These are phyloP conservation scores for Horisme vitalbata DNA, from an alignment of 2,888 invertebrate genomes.

Conservation along the genomic window DNA sequence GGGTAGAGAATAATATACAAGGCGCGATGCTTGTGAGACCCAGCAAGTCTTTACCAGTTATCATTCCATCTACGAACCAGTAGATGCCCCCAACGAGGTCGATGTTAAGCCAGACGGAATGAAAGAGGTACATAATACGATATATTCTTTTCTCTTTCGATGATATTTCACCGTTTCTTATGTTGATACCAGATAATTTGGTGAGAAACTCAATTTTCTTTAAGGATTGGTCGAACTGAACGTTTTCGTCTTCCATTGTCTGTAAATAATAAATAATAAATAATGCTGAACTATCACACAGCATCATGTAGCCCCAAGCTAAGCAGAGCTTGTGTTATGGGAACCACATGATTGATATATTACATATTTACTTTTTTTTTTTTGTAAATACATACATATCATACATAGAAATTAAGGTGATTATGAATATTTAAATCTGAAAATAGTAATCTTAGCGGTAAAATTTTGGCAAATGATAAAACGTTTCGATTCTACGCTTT, in stretches of 20 bases:
- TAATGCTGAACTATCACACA: too few relatives aligned
- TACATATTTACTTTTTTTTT: too few relatives aligned
- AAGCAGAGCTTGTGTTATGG: too few relatives aligned
- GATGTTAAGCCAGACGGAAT: slow-evolving; percentile 45
- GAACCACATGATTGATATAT: too few relatives aligned
- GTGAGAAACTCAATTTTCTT: slow-evolving; percentile 41
- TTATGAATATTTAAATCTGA: too few relatives aligned
- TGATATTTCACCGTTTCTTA: slow-evolving; percentile 36
- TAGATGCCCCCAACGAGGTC: slow-evolving; percentile 44
- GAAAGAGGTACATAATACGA: slow-evolving; percentile 42
- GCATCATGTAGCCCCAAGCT: too few relatives aligned
- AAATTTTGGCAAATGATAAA: too few relatives aligned
- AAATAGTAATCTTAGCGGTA: too few relatives aligned
- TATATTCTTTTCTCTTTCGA: slow-evolving; percentile 21
- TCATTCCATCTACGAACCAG: slow-evolving; percentile 45
- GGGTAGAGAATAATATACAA: slow-evolving; percentile 41
- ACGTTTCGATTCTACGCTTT: too few relatives aligned
- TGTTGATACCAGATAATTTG: slow-evolving; percentile 41
- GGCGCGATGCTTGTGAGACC: slow-evolving; percentile 50
- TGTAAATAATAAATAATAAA: too few relatives aligned
- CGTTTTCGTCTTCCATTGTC: slow-evolving; percentile 11
- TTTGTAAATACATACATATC: too few relatives aligned
- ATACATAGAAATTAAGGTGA: too few relatives aligned
- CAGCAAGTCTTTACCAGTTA: slow-evolving; percentile 41
- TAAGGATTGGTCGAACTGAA: slow-evolving; percentile 42